Evolutionary conservation across 2,797 vertebrate genomes (phyloP).

Genomic region (Rhinichthys osculus): DNA sequence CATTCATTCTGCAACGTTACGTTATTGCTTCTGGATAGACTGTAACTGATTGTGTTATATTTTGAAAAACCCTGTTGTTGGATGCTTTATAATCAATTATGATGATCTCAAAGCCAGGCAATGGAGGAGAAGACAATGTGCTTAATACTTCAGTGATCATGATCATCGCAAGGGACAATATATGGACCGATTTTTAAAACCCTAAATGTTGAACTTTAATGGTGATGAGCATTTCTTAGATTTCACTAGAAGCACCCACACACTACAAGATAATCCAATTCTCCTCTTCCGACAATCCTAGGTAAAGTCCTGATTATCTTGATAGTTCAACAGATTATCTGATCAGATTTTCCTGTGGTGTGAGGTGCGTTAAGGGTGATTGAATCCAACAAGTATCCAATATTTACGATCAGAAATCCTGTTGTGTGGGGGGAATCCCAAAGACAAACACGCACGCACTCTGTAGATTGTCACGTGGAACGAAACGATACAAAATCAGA

Average conservation of each 20-base stretch:
- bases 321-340: neutral
- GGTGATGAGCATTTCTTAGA: slow-evolving; percentile 14
- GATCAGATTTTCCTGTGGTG: neutral
- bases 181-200: slow-evolving; percentile 4
- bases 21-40: slow-evolving; percentile 38
- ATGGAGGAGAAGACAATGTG: slow-evolving; percentile 6
- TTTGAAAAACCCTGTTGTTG: slow-evolving; percentile 39
- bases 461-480: neutral
- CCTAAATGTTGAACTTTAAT: slow-evolving; percentile 2
- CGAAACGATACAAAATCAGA: neutral
- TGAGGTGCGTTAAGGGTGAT: neutral
- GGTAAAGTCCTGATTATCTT: neutral
- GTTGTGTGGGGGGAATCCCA: neutral
- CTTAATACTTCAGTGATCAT: slow-evolving; percentile 17
- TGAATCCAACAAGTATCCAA: neutral
- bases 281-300: neutral
- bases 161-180: slow-evolving; percentile 12
- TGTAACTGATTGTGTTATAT: slow-evolving; percentile 20
- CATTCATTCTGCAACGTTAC: slow-evolving; percentile 37
- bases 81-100: slow-evolving; percentile 18
- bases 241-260: neutral
- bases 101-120: slow-evolving; percentile 24
- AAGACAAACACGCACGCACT: neutral
- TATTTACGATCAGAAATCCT: neutral
- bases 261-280: neutral